Conservation (phyloP, 2,888 invertebrate genomes). For the Drymonia ruficornis region DNA sequence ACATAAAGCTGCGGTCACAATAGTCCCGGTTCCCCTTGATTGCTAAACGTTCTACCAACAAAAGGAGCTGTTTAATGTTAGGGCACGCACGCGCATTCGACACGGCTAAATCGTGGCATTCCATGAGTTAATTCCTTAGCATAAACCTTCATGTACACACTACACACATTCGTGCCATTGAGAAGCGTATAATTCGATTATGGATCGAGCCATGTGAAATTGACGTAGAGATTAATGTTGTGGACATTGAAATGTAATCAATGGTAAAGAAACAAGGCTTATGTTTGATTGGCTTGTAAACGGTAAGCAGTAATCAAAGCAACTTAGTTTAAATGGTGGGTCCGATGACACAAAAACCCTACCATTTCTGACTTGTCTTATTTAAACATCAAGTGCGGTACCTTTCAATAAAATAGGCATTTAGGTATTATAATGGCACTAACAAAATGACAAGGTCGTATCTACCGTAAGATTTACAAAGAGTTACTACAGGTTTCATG, state of each 20-base stretch:
- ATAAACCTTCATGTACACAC: constrained; percentile 39
- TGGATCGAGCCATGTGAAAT: constrained; percentile 27
- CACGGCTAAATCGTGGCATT: constrained; percentile 52
- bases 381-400: too few relatives aligned
- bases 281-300: constrained; percentile 1
- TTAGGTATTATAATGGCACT: too few relatives aligned
- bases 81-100: constrained; percentile 71
- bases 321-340: too few relatives aligned
- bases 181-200: constrained; percentile 44
- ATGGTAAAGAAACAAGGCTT: constrained; percentile 17
- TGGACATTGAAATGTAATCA: constrained; percentile 29
- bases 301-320: neutral
- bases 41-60: constrained; percentile 69
- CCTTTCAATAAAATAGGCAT: too few relatives aligned
- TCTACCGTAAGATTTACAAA: too few relatives aligned
- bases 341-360: too few relatives aligned
- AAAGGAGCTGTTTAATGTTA: constrained; percentile 79
- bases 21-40: constrained; percentile 59
- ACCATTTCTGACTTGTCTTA: too few relatives aligned
- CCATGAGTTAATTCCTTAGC: constrained; percentile 49
- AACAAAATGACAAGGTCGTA: too few relatives aligned
- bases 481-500: too few relatives aligned
- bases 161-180: constrained; percentile 36
- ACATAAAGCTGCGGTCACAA: constrained; percentile 60
- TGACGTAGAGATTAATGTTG: constrained; percentile 35